Evolutionary conservation across 2,888 invertebrate genomes (phyloP).

Genomic region (Sinotaia quadrata): DNA sequence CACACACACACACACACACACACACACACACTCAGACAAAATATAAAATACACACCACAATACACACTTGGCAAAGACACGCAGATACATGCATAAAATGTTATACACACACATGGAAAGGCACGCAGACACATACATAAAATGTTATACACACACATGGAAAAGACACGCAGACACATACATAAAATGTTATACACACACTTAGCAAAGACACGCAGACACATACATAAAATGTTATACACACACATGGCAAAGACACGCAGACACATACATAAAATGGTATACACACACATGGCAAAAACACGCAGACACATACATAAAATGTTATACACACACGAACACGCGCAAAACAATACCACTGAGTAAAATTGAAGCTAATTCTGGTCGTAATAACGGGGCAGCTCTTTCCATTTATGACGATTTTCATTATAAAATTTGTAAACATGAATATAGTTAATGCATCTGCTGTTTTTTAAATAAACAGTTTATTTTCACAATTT

Average conservation of each 20-base stretch:
- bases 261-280: not conserved
- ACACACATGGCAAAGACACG: not conserved
- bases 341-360: no score
- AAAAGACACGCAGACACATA: not conserved
- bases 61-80: not conserved
- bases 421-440: no score
- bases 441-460: no score
- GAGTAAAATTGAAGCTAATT: no score
- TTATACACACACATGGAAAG: not conserved
- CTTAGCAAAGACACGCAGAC: not conserved
- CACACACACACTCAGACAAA: not conserved
- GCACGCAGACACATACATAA: not conserved
- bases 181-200: not conserved
- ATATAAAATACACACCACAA: not conserved
- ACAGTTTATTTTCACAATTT: no score
- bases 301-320: not conserved
- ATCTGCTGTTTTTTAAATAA: no score
- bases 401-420: no score
- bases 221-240: not conserved
- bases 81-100: not conserved
- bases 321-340: not conserved
- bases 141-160: not conserved
- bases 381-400: no score
- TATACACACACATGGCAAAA: not conserved
- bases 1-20: constrained; percentile 2